Conservation (phyloP, 2,113 vertebrate genomes). For the human region GRCh38 chr22:19827001-19827500, state of each 20-base stretch:
- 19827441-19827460: not conserved
- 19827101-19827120: not conserved
- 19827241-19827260: not conserved
- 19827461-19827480: not conserved
- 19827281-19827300: not conserved
- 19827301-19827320: not conserved
- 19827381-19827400: not conserved
- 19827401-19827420: not conserved
- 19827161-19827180: not conserved
- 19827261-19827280: not conserved
- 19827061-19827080: not conserved
- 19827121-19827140: not conserved
- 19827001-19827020: not conserved
- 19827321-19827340: not conserved
- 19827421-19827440: not conserved
- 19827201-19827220: not conserved
- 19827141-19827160: not conserved
- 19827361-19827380: not conserved
- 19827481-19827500: not conserved
- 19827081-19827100: not conserved
- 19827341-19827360: not conserved
- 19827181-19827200: not conserved
- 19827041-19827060: not conserved
- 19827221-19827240: not conserved
- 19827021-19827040: not conserved